Evolutionary conservation across 2,888 invertebrate genomes (phyloP).

Genomic region (Pardosa pseudoannulata): DNA sequence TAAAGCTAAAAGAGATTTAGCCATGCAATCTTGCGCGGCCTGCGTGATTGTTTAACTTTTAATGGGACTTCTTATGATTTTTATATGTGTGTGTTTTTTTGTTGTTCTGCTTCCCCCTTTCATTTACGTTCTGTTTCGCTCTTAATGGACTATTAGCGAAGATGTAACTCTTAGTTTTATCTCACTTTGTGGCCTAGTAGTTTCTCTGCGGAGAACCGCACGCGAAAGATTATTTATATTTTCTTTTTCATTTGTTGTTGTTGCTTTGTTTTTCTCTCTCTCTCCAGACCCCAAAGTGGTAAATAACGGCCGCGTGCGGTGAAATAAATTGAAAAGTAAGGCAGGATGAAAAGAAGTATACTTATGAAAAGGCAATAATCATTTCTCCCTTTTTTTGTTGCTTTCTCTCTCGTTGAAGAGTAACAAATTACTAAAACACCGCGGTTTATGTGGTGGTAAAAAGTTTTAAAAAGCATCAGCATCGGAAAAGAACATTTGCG

Average conservation of each 20-base stretch:
- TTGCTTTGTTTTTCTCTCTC: neutral
- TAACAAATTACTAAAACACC: no score
- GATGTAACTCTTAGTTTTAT: slow-evolving; percentile 43
- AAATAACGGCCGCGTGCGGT: slow-evolving; percentile 33
- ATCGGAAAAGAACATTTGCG: no score
- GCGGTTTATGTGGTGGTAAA: no score
- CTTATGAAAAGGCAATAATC: neutral
- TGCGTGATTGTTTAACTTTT: slow-evolving; percentile 70
- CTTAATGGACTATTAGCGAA: slow-evolving; percentile 63
- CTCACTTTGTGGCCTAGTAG: slow-evolving; percentile 32
- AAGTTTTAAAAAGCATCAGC: no score
- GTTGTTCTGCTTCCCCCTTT: slow-evolving; percentile 14
- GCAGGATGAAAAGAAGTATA: neutral
- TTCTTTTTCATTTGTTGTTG: no score
- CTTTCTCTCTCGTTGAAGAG: neutral
- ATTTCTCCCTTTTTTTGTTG: no score
- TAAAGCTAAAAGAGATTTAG: slow-evolving; percentile 56
- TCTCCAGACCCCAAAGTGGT: slow-evolving; percentile 23
- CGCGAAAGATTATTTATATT: slow-evolving; percentile 22
- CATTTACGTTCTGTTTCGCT: slow-evolving; percentile 16
- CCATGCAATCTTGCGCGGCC: slow-evolving; percentile 47
- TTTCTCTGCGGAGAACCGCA: slow-evolving; percentile 8
- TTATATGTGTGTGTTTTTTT: slow-evolving; percentile 41
- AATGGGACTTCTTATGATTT: slow-evolving; percentile 65
- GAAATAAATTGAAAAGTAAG: neutral